Conservation (phyloP, 2,888 invertebrate genomes). For the Drosophila demipolita region DNA sequence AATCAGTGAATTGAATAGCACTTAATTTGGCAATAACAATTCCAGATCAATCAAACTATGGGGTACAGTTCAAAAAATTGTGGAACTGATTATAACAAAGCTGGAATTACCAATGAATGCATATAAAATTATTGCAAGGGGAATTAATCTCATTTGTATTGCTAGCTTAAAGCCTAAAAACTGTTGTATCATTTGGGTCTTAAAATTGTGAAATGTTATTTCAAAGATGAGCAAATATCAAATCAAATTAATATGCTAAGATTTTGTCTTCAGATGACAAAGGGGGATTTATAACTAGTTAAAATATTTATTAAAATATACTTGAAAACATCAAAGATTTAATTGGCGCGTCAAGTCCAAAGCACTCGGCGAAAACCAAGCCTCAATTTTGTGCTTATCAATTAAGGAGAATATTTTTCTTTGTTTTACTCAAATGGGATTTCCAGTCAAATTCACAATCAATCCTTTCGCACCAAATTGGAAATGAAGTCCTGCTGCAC, state of each 20-base stretch:
- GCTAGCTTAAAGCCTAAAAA: neutral
- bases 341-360: neutral
- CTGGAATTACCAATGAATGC: neutral
- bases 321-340: neutral
- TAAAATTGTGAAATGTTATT: neutral
- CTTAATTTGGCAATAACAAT: neutral
- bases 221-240: neutral
- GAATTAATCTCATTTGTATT: neutral
- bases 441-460: neutral
- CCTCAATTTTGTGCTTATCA: neutral
- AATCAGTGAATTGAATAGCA: neutral
- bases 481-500: conserved; percentile 19
- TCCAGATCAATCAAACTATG: neutral
- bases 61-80: neutral
- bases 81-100: neutral
- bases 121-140: neutral
- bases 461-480: neutral
- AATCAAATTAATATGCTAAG: neutral
- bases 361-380: neutral
- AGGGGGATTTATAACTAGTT: neutral
- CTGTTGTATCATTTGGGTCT: neutral
- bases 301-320: neutral
- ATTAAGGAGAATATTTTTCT: neutral
- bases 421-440: conserved; percentile 1
- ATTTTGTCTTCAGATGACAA: neutral